Conservation (phyloP, 2,113 vertebrate genomes). For the Cephalopholis sonnerati region DNA sequence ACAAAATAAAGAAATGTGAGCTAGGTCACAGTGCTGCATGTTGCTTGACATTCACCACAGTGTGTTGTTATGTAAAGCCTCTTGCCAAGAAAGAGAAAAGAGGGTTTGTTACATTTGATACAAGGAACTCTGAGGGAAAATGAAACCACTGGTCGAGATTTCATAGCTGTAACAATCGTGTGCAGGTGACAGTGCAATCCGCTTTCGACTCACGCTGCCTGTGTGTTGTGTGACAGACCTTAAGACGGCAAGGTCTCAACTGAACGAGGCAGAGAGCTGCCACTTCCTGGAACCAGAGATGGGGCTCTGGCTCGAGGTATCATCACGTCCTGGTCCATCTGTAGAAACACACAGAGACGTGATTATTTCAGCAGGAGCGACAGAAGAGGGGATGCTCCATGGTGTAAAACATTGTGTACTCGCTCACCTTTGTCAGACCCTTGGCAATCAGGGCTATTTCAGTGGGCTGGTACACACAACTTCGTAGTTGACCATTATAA, state of each 20-base stretch:
- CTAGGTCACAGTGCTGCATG: too few relatives aligned
- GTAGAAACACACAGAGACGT: constrained; percentile 3
- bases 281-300: constrained; percentile 77
- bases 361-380: constrained; percentile 6
- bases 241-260: constrained; percentile 75
- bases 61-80: constrained; percentile 8
- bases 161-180: neutral
- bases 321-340: constrained; percentile 84
- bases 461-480: constrained; percentile 93
- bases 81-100: constrained; percentile 15
- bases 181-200: neutral
- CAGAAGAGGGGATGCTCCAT: too few relatives aligned
- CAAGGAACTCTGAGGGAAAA: neutral
- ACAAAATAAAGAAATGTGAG: neutral
- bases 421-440: constrained; percentile 82
- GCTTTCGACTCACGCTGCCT: constrained; percentile 11
- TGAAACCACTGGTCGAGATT: constrained; percentile 7
- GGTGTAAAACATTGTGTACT: neutral
- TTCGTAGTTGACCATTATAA: constrained; percentile 89
- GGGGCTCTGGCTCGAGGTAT: constrained; percentile 85
- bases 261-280: constrained; percentile 83
- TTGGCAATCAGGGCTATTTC: constrained; percentile 93
- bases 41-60: constrained; percentile 5
- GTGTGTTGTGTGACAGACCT: constrained; percentile 9
- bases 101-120: constrained; percentile 11